These are phyloP conservation scores for Triplophysa tibetana DNA, from an alignment of 2,113 vertebrate species.

Conservation along the genomic window DNA sequence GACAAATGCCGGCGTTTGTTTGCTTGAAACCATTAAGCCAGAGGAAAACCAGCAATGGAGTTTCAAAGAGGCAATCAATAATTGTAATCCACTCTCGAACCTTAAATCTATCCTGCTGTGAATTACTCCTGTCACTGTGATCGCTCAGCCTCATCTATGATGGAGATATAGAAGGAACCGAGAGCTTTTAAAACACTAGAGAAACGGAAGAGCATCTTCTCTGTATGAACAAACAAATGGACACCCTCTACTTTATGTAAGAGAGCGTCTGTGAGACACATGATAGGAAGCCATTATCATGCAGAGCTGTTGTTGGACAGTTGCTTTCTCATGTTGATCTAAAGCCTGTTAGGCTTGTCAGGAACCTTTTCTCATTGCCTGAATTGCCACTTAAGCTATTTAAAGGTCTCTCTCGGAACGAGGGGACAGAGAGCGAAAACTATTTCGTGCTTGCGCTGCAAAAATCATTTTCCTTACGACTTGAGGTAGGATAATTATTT, in stretches of 20 bases:
- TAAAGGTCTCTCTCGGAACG: neutral
- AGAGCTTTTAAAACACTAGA: neutral
- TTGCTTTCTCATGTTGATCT: neutral
- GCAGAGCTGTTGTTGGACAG: neutral
- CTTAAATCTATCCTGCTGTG: slow-evolving; percentile 12
- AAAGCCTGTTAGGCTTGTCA: slow-evolving; percentile 1
- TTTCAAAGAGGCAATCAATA: slow-evolving; percentile 27
- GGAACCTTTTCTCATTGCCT: neutral
- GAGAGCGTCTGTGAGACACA: neutral
- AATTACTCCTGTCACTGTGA: slow-evolving; percentile 11
- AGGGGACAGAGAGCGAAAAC: too few species aligned
- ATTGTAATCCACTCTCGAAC: slow-evolving; percentile 30
- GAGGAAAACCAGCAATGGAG: neutral
- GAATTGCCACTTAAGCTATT: neutral
- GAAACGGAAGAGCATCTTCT: slow-evolving; percentile 2
- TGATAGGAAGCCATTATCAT: neutral
- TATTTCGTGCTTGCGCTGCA: too few species aligned
- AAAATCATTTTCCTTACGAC: too few species aligned
- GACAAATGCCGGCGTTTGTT: neutral
- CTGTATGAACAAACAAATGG: slow-evolving; percentile 11
- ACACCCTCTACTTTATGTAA: neutral
- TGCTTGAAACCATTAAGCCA: slow-evolving; percentile 27
- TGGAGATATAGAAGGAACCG: neutral
- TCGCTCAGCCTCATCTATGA: slow-evolving; percentile 15
- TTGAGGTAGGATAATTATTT: too few species aligned